These are phyloP conservation scores for Drosophila rellima DNA, from an alignment of 2,888 invertebrate species.

Conservation along the genomic window DNA sequence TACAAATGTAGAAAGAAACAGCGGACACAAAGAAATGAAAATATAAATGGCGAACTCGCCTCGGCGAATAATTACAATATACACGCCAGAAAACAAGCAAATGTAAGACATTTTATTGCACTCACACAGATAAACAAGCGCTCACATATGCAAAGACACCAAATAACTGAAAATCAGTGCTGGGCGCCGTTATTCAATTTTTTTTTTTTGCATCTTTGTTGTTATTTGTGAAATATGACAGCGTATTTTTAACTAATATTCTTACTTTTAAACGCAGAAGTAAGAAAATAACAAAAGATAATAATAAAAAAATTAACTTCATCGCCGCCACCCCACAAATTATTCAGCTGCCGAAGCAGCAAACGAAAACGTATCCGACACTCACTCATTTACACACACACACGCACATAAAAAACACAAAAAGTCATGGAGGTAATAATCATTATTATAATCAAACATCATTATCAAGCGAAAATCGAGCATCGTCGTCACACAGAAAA, in stretches of 20 bases:
- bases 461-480: constrained; percentile 69
- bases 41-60: constrained; percentile 74
- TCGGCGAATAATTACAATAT: constrained; percentile 61
- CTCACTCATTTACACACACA: constrained; percentile 16
- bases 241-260: constrained; percentile 36
- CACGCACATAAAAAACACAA: constrained; percentile 37
- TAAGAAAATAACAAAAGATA: constrained; percentile 16
- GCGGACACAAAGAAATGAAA: constrained; percentile 62
- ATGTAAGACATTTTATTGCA: constrained; percentile 60
- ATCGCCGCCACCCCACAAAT: constrained; percentile 42
- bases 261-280: constrained; percentile 32
- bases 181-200: not conserved
- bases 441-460: constrained; percentile 76
- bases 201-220: not conserved
- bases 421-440: constrained; percentile 59
- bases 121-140: constrained; percentile 19
- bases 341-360: constrained; percentile 45
- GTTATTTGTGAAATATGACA: not conserved
- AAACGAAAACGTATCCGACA: constrained; percentile 49
- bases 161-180: constrained; percentile 48
- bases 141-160: constrained; percentile 24
- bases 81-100: constrained; percentile 37
- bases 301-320: constrained; percentile 37
- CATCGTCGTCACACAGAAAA: constrained; percentile 57
- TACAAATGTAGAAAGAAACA: constrained; percentile 51